These are phyloP conservation scores for Pipa parva DNA, from an alignment of 2,113 vertebrate species.

Conservation along the genomic window DNA sequence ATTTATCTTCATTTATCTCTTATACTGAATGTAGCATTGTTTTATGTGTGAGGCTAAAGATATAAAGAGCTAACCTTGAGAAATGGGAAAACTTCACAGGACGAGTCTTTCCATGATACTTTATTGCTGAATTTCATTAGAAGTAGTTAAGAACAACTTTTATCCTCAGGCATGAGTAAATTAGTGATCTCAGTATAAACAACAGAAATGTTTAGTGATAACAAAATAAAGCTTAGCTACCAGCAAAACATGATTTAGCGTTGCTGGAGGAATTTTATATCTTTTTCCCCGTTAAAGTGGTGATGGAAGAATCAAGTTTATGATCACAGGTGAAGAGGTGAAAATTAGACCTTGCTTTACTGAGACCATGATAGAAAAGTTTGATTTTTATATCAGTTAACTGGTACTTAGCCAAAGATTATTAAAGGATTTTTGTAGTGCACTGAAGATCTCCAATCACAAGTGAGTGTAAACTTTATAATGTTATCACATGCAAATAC, in stretches of 20 bases:
- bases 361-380: not conserved
- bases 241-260: conserved; percentile 34
- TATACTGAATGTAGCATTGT: not conserved
- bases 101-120: not conserved
- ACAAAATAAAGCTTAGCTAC: conserved; percentile 23
- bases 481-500: no score
- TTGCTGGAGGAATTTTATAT: conserved; percentile 7
- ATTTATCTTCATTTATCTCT: conserved; percentile 7
- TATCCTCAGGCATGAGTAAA: conserved; percentile 22
- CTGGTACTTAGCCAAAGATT: not conserved
- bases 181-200: not conserved
- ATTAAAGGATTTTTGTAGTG: not conserved
- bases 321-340: not conserved
- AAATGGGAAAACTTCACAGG: not conserved
- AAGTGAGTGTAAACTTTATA: not conserved
- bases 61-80: conserved; percentile 29
- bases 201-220: not conserved
- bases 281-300: not conserved
- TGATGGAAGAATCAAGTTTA: not conserved
- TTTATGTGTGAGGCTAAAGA: conserved; percentile 12
- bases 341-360: not conserved
- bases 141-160: conserved; percentile 28
- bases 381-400: not conserved
- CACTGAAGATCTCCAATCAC: no score
- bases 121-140: conserved; percentile 25